These are phyloP conservation scores for Enteromius radiatus DNA, from an alignment of 2,797 vertebrate genomes.

Conservation along the genomic window DNA sequence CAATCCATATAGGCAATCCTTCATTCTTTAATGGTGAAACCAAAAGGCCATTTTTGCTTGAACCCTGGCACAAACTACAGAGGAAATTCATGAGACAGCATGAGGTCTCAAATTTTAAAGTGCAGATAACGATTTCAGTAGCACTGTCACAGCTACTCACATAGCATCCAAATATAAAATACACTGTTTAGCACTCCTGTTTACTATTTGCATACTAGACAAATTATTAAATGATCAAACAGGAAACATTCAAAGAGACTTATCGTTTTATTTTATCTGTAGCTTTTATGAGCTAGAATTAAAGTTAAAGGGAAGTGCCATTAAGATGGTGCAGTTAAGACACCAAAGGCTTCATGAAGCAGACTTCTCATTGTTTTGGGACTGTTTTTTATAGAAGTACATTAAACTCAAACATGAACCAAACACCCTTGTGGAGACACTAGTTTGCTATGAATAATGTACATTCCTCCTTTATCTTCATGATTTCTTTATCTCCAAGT, in stretches of 20 bases:
- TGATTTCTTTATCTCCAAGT: too few species aligned
- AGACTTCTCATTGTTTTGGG: not conserved
- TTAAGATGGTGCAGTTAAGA: not conserved
- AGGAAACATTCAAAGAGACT: not conserved
- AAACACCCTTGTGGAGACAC: slow-evolving; percentile 18
- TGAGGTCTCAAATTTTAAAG: slow-evolving; percentile 20
- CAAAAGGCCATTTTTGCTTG: too few species aligned
- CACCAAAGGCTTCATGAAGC: not conserved
- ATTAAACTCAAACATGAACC: not conserved
- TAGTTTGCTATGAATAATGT: not conserved
- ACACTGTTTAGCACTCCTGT: slow-evolving; percentile 8
- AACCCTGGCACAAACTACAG: too few species aligned
- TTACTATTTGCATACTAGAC: slow-evolving; percentile 25
- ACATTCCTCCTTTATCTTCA: not conserved
- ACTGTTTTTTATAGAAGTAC: not conserved
- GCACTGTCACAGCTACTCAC: slow-evolving; percentile 6
- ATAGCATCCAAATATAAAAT: slow-evolving; percentile 18
- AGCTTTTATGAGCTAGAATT: slow-evolving; percentile 16
- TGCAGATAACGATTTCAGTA: not conserved
- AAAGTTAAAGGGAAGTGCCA: not conserved
- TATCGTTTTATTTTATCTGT: not conserved
- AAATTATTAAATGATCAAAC: slow-evolving; percentile 11
- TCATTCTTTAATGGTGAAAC: too few species aligned
- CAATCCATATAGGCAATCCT: not conserved
- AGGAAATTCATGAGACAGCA: slow-evolving; percentile 3